phyloP scores from a whole-genome alignment of 2,113 vertebrate species.

The Gasterosteus aculeatus region DNA sequence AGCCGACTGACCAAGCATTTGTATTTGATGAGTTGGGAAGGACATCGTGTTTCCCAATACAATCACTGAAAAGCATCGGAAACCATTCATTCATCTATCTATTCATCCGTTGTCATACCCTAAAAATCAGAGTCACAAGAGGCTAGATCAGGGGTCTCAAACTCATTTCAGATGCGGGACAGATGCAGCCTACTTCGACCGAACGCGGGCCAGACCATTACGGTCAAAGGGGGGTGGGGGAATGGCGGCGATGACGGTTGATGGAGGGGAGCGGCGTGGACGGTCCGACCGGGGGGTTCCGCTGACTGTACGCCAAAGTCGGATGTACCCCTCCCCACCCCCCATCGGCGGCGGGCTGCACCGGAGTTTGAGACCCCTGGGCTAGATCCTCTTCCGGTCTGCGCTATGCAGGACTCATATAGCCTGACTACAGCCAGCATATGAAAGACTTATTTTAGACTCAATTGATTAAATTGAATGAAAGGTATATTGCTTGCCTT shows the following conservation, averaged over 20 bases:
- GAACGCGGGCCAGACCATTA: too few species aligned
- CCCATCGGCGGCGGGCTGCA: too few species aligned
- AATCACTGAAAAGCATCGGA: not conserved
- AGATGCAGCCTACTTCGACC: too few species aligned
- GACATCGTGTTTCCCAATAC: not conserved
- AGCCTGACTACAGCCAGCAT: slow-evolving; percentile 4
- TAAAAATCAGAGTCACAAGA: not conserved
- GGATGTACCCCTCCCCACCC: too few species aligned
- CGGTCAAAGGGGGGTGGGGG: too few species aligned
- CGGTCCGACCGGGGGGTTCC: too few species aligned
- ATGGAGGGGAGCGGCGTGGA: too few species aligned
- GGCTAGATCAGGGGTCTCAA: not conserved
- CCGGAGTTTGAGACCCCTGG: too few species aligned
- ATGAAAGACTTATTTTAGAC: slow-evolving; percentile 24
- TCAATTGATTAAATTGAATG: slow-evolving; percentile 43
- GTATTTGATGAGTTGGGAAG: not conserved
- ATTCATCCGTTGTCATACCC: not conserved
- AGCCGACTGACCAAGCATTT: not conserved
- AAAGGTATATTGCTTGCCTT: slow-evolving; percentile 27
- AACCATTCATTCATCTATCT: not conserved
- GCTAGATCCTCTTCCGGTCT: not conserved
- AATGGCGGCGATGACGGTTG: too few species aligned
- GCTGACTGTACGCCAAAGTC: too few species aligned
- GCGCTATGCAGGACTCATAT: slow-evolving; percentile 5
- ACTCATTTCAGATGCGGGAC: too few species aligned